These are phyloP conservation scores for Clavelina lepadiformis DNA, from an alignment of 23 tunicate genomes.

Conservation along the genomic window DNA sequence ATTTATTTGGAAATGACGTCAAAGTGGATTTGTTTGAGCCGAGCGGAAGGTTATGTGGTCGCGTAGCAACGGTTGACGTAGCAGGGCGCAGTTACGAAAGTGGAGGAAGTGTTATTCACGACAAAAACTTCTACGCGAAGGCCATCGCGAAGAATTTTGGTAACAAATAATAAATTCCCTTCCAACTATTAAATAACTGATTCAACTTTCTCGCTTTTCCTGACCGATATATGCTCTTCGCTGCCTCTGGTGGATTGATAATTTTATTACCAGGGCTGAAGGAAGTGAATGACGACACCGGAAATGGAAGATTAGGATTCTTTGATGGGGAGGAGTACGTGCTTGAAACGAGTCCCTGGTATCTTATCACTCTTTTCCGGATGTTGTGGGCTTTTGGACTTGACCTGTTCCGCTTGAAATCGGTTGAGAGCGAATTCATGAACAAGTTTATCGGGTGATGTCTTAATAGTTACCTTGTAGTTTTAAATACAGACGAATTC, in stretches of 20 bases:
- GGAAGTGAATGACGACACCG: slow-evolving; percentile 13
- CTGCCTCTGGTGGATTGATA: too few species aligned
- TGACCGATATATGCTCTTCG: too few species aligned
- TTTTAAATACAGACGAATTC: too few species aligned
- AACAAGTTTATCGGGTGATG: slow-evolving; percentile 31
- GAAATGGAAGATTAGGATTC: slow-evolving; percentile 22
- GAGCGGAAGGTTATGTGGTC: slow-evolving; percentile 38
- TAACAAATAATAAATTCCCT: too few species aligned
- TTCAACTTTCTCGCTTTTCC: too few species aligned
- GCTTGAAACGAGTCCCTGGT: slow-evolving; percentile 43
- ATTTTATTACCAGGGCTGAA: slow-evolving; percentile 40
- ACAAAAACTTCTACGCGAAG: slow-evolving; percentile 58
- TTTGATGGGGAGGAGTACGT: slow-evolving; percentile 60
- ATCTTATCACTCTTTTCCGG: slow-evolving; percentile 20
- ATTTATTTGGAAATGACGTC: slow-evolving; percentile 56
- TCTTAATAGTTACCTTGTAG: slow-evolving; percentile 1
- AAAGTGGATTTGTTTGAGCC: slow-evolving; percentile 63
- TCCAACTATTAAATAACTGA: too few species aligned
- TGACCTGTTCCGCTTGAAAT: slow-evolving; percentile 38
- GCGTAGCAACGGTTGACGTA: slow-evolving; percentile 51
- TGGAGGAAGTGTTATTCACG: slow-evolving; percentile 72
- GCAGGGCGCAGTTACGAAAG: slow-evolving; percentile 53
- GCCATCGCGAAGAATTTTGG: slow-evolving; percentile 37
- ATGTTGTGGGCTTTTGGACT: slow-evolving; percentile 74
- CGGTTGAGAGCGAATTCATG: slow-evolving; percentile 29